Evolutionary conservation across 2,797 vertebrate species (phyloP), one percentile per base, ranked within the genome.

Genomic region (Neopelma chrysocephalum): DNA sequence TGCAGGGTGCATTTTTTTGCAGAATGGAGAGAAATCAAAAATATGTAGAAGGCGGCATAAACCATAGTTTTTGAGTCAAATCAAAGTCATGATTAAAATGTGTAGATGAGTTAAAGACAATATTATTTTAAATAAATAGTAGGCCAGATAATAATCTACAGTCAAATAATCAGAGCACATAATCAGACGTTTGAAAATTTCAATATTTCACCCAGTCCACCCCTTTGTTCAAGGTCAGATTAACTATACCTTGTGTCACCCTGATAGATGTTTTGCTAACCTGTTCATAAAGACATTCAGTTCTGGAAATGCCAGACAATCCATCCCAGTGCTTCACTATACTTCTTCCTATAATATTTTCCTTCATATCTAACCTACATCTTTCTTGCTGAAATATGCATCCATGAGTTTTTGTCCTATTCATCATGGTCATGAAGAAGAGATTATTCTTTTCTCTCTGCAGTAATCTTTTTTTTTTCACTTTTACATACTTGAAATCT

Each of bases 371-470:
- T 80, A 85, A 73, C 34, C 51, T 89, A 73, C 79, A 89, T 96
- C 89, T 92, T 95, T 96, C 95, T 89, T 87, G 38, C 62, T 93
- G 93, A 84, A 78, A 60, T 93, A 81, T 56, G 19, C 11, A 78
- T 17, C 31, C 40, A 23, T 71, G 85, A 77, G 29, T 53, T 93
- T 95, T 94, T 68, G 15, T 81, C 25, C 68, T 96, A 78, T 91
- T 94, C 57, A 86, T 94, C 87, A 86, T 11, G 45, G 31, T 68
- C 71, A 75, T 26, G 34, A 87, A 75, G 36, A 94, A 80, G 42
- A 71, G 64, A 93, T 95, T 82, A 60, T 91, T 92, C 82, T 87
- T 93, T 93, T 64, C 12, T 80, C 71, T 73, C 36, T 42, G 56
- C 57, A 84, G 48, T 42, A 82, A 62, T 93, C 10, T 77, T 61